These are phyloP conservation scores for Hybos culiciformis DNA, from an alignment of 2,888 invertebrate genomes.

Conservation along the genomic window DNA sequence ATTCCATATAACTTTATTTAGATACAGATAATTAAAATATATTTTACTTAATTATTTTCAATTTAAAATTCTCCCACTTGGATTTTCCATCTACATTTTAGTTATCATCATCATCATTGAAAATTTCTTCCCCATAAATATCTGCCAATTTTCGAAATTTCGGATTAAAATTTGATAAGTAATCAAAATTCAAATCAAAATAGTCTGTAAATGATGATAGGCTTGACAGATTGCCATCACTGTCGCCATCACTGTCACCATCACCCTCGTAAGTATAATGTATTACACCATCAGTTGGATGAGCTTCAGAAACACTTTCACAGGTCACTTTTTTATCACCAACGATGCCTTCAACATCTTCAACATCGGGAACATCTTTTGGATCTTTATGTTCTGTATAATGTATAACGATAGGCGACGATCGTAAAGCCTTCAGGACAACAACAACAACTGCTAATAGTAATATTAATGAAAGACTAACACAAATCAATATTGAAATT, in stretches of 20 bases:
- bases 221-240: constrained; percentile 83
- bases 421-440: constrained; percentile 34
- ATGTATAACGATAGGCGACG: constrained; percentile 34
- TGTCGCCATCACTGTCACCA: constrained; percentile 90
- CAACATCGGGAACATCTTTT: constrained; percentile 43
- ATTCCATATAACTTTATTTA: too few relatives aligned
- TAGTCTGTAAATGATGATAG: constrained; percentile 87
- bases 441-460: constrained; percentile 86
- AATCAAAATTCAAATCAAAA: constrained; percentile 87
- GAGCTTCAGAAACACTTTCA: constrained; percentile 81
- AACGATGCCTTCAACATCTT: constrained; percentile 81
- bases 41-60: too few relatives aligned
- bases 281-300: constrained; percentile 90
- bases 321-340: constrained; percentile 79
- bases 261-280: constrained; percentile 97
- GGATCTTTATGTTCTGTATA: constrained; percentile 30
- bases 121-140: constrained; percentile 86
- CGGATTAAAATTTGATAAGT: constrained; percentile 89
- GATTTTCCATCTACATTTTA: too few relatives aligned
- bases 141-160: constrained; percentile 86
- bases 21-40: too few relatives aligned
- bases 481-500: constrained; percentile 78
- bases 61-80: too few relatives aligned
- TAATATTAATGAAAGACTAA: constrained; percentile 61
- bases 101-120: too few relatives aligned